These are phyloP conservation scores for Synergus laeviventris DNA, from an alignment of 2,888 invertebrate species.

Conservation along the genomic window DNA sequence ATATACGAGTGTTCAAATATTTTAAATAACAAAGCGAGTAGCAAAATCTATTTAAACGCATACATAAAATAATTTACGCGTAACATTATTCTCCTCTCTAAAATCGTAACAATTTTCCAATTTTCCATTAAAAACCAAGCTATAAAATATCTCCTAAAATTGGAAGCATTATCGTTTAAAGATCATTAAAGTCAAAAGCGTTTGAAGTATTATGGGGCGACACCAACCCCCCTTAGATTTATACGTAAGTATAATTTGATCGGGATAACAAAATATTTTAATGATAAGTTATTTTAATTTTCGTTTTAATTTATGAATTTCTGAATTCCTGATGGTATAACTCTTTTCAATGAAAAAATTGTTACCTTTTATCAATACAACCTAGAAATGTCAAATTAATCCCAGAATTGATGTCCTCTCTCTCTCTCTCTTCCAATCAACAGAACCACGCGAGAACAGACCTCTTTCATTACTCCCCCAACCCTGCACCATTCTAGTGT, in stretches of 20 bases:
- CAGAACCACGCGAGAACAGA: slow-evolving; percentile 19
- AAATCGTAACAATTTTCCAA: slow-evolving; percentile 3
- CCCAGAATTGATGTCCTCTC: background rate
- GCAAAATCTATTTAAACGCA: background rate
- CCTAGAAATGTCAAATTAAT: slow-evolving; percentile 3
- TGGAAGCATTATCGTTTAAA: background rate
- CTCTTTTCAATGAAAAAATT: background rate
- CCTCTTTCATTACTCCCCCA: slow-evolving; percentile 27
- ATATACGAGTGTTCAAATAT: background rate
- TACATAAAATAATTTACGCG: background rate
- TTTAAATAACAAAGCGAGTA: background rate
- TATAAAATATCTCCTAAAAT: background rate
- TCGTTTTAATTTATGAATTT: background rate
- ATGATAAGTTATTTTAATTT: no score
- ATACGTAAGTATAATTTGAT: no score
- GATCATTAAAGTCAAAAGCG: background rate
- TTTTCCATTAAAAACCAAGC: background rate
- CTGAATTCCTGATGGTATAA: background rate
- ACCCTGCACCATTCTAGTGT: slow-evolving; percentile 6
- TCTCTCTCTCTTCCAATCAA: slow-evolving; percentile 28
- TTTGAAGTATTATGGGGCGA: background rate
- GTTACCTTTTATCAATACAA: background rate
- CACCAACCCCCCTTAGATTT: no score
- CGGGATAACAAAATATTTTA: no score
- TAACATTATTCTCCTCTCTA: background rate